These are phyloP conservation scores for Xenopus petersii DNA, from an alignment of 2,797 vertebrate species.

Conservation along the genomic window DNA sequence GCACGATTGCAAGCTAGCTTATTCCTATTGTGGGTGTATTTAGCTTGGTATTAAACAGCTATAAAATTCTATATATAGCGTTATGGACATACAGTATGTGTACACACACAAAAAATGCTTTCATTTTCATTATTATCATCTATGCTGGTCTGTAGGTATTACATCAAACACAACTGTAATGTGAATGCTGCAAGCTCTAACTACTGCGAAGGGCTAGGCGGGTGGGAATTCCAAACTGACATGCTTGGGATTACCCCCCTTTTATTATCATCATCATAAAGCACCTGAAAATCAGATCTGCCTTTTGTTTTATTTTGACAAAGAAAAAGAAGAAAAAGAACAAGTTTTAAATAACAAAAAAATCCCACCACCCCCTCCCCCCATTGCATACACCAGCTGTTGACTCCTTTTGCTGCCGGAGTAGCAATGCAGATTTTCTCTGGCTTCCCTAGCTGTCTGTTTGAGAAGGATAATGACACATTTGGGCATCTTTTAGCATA, in stretches of 20 bases:
- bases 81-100: too few relatives aligned
- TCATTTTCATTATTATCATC: too few relatives aligned
- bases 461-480: constrained; percentile 39
- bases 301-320: neutral
- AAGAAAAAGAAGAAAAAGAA: neutral
- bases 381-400: constrained; percentile 34
- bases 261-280: neutral
- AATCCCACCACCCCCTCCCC: neutral
- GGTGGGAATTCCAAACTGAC: neutral
- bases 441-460: constrained; percentile 10
- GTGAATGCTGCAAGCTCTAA: neutral
- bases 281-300: neutral
- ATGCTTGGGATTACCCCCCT: neutral
- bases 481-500: constrained; percentile 32
- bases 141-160: neutral
- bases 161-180: neutral
- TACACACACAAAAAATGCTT: too few relatives aligned
- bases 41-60: too few relatives aligned
- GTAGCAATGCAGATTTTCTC: constrained; percentile 45
- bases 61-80: too few relatives aligned
- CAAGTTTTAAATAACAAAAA: constrained; percentile 18
- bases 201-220: neutral
- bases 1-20: too few relatives aligned
- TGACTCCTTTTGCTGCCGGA: constrained; percentile 31
- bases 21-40: too few relatives aligned